Percentiles rank a stretch among this genome's conserved stretches.
Evolutionary conservation across 1,140 invertebrate genomes (phyloP).

Genomic region (Bilobella aurantiaca): DNA sequence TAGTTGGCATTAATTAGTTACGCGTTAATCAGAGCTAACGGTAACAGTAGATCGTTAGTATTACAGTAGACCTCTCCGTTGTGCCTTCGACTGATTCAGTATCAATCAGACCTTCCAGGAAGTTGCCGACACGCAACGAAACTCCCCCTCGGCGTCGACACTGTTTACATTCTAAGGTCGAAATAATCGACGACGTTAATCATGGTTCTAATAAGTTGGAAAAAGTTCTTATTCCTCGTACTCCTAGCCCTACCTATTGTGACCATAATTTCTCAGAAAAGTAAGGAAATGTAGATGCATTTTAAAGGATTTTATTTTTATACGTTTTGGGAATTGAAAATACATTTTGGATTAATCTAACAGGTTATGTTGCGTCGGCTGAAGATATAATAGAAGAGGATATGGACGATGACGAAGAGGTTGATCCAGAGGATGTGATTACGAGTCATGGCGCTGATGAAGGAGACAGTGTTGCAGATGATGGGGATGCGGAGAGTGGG

Average conservation of each 20-base stretch:
- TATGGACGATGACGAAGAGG: constrained; percentile 52
- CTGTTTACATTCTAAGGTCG: not conserved
- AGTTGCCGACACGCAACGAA: not conserved
- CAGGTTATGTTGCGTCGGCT: constrained; percentile 51
- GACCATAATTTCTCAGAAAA: constrained; percentile 20
- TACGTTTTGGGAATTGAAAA: not conserved
- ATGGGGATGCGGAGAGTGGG: constrained; percentile 46
- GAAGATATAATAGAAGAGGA: constrained; percentile 68
- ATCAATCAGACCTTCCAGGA: no score
- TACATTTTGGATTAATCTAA: constrained; percentile 36
- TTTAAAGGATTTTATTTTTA: not conserved
- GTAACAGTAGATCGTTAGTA: no score
- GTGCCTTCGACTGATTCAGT: no score
- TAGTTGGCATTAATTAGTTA: no score
- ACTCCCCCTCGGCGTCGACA: not conserved
- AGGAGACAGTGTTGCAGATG: constrained; percentile 37
- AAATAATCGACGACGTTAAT: not conserved
- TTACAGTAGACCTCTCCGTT: no score
- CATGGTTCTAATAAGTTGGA: constrained; percentile 25
- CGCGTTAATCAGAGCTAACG: no score
- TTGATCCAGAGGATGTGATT: constrained; percentile 52
- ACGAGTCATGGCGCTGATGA: no score
- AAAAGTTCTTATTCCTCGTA: constrained; percentile 26
- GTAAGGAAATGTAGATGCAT: constrained; percentile 17
- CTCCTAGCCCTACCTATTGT: constrained; percentile 32